Conservation (phyloP, 2,113 vertebrate species). For the Xerus inauris region DNA sequence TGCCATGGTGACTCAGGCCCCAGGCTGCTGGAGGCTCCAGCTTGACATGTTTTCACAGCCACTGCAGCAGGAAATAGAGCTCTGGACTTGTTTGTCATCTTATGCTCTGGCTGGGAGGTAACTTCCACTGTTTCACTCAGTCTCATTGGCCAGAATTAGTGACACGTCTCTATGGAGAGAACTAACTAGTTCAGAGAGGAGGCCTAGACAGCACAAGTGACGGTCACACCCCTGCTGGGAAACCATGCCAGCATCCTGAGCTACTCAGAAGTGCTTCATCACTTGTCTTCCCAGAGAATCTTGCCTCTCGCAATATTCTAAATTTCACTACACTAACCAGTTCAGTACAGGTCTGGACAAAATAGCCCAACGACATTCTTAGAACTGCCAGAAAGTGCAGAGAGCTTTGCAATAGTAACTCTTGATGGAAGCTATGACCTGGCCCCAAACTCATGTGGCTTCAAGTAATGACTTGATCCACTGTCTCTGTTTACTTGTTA, state of each 20-base stretch:
- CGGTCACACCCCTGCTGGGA: neutral
- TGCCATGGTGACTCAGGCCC: neutral
- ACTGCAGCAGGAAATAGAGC: neutral
- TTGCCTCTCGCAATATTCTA: neutral
- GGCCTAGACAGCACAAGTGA: neutral
- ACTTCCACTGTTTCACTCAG: neutral
- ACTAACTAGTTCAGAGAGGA: neutral
- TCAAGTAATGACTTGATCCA: neutral
- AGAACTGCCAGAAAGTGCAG: neutral
- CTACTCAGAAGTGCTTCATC: too few relatives aligned
- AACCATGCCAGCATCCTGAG: neutral
- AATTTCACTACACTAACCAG: rapidly evolving
- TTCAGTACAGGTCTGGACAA: neutral
- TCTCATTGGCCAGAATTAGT: neutral
- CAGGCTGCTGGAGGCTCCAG: neutral
- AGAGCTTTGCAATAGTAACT: neutral
- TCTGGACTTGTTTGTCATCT: neutral
- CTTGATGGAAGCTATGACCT: neutral
- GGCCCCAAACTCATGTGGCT: neutral
- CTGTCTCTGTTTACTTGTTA: neutral
- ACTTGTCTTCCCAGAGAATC: neutral
- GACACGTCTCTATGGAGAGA: rapidly evolving
- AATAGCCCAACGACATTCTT: neutral
- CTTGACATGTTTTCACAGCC: neutral
- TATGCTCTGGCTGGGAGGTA: neutral